Base-by-base conservation (phyloP, 2,888 invertebrate species). In the Peribatodes rhomboidaria region DNA sequence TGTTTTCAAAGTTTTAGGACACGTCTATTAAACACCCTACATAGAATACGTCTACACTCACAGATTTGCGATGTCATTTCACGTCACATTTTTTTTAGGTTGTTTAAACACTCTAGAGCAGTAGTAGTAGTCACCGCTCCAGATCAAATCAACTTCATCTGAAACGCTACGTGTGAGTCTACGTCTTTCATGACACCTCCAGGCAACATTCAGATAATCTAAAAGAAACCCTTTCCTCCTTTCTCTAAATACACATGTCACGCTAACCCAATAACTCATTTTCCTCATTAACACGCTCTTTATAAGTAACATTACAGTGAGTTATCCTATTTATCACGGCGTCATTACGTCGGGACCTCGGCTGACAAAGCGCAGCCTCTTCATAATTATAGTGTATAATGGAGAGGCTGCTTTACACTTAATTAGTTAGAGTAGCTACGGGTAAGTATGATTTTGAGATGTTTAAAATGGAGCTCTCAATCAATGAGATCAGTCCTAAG, bases 301-400 rank as follows among this genome's bases (percentile, higher is more conserved):
- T 18, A 18, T 42, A 20, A 20, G 44, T 44, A 44, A 27, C 27
- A 27, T 27, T 2, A n/a, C 27, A 27, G 46, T 46, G 27, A 46
- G 46, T 9, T n/a, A 9, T 4, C 7, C 44, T 27, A 46, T 46
- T 46, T 46, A 46, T 46, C 46, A 46, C 46, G n/a, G 20, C 46
- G 2, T n/a, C 22, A 27, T 27, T 27, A 46, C 8, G 22, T 46
- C 46, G n/a, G 46, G n/a, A 44, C 20, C 46, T 46, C 27, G 27
- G 27, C 46, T n/a, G 46, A 46, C 46, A 46, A 46, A 46, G 46
- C 46, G 7, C 46, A n/a, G 46, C 46, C 46, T 22, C 22, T 8
- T n/a, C 27, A n/a, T 46, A 46, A 46, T 46, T 46, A 46, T n/a
- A 18, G 46, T 9, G 27, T 27, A 46, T 46, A 46, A 46, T 46